phyloP scores from a whole-genome alignment of 2,888 invertebrate genomes.

The Scaptomyza cyrtandrae region DNA sequence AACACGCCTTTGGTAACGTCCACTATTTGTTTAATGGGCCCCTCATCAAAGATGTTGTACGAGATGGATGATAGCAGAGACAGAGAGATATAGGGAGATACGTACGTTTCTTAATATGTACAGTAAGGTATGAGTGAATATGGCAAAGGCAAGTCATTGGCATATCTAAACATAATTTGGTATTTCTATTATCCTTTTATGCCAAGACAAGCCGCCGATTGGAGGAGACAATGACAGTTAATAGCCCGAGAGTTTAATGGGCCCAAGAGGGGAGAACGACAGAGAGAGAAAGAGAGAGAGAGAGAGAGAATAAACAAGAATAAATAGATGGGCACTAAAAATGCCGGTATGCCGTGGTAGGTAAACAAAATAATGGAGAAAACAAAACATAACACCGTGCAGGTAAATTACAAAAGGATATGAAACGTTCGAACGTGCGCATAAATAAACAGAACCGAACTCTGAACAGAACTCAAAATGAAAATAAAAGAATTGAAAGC shows the following conservation, averaged over 20 bases:
- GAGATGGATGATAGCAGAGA: constrained; percentile 10
- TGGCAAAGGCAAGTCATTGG: constrained; percentile 48
- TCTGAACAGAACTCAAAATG: constrained; percentile 32
- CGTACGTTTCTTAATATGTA: no score
- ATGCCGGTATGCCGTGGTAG: constrained; percentile 32
- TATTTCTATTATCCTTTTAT: constrained; percentile 75
- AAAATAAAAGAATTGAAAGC: constrained; percentile 23
- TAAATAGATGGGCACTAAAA: constrained; percentile 1
- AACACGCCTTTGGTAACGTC: constrained; percentile 63
- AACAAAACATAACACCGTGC: constrained; percentile 40
- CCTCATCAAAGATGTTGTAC: constrained; percentile 12
- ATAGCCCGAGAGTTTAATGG: constrained; percentile 61
- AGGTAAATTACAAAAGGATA: constrained; percentile 67
- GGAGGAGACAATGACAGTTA: constrained; percentile 71
- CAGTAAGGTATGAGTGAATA: no score
- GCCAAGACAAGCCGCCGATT: constrained; percentile 53
- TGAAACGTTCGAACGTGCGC: constrained; percentile 63
- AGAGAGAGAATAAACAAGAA: neutral
- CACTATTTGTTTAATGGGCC: constrained; percentile 54
- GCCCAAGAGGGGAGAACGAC: constrained; percentile 4
- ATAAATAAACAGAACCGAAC: constrained; percentile 64
- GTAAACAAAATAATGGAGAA: constrained; percentile 37
- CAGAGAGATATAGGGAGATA: neutral
- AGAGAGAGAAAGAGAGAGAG: neutral
- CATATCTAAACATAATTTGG: constrained; percentile 77